A percentile compares a stretch with the other conserved stretches of the same genome.
phyloP scores from a whole-genome alignment of 2,888 invertebrate species.

The Cerastis rubricosa region DNA sequence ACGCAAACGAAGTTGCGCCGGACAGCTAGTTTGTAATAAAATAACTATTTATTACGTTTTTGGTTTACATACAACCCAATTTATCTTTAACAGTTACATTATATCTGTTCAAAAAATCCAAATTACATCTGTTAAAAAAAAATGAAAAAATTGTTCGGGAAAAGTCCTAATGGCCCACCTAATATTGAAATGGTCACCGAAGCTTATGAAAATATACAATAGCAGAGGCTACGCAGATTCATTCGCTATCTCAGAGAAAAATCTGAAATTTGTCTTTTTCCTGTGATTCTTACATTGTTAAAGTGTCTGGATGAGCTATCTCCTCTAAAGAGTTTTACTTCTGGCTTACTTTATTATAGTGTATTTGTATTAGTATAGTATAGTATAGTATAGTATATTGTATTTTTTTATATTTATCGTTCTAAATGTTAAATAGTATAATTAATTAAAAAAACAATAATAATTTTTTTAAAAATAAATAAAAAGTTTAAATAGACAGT shows the following conservation, averaged over 20 bases:
- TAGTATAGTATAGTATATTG: too few species aligned
- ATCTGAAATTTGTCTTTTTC: neutral
- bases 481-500: too few species aligned
- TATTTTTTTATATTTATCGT: too few species aligned
- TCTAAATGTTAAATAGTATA: too few species aligned
- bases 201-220: neutral
- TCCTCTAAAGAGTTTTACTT: too few species aligned
- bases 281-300: neutral
- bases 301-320: too few species aligned
- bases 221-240: neutral
- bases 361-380: too few species aligned
- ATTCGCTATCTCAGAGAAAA: neutral
- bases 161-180: neutral
- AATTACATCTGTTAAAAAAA: neutral
- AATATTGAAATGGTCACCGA: neutral
- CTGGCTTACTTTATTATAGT: neutral
- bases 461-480: too few species aligned
- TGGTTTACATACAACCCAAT: neutral
- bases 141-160: neutral
- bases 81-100: neutral
- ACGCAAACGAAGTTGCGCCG: too few species aligned
- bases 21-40: neutral
- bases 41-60: neutral
- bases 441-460: too few species aligned
- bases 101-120: neutral